Evolutionary conservation across 2,113 vertebrate genomes (phyloP), one percentile per base, ranked within the genome.

Genomic region (Phycodurus eques): DNA sequence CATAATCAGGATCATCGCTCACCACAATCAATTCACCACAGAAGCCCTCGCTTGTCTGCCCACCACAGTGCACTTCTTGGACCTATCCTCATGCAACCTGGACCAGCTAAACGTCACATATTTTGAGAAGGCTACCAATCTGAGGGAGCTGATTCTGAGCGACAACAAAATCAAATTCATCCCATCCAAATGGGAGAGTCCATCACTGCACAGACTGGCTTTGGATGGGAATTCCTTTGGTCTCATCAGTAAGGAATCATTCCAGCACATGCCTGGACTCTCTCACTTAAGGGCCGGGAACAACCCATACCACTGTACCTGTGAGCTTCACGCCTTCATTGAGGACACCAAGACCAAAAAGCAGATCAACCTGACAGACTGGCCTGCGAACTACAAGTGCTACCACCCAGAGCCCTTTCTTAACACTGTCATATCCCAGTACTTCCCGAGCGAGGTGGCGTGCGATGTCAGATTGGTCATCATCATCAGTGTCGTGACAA

Each of bases 101-200:
- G 94, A 95, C 75, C 88, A 92, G 44, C 76, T 95, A 61, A 82
- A 94, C 44, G 85, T 92, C 83, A 15, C 6, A 0, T 96, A 92
- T 68, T 96, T 96, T 43, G 61, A 78, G 20, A 85, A 61, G n/a
- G 90, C 92, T 6, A 80, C 68, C 0, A 67, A 75, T 64, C 86
- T 96, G 3, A 85, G 67, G 31, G 81, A 90, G 59, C 88, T 95
- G 20, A 75, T 88, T 7, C 83, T 95, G 39, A 94, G 88, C 15
- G 93, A 93, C 35, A 96, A 96, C 85, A 95, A 94, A 83, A 94
- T 96, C 78, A 95, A 94, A 75, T 95, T 94, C 80, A 94, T 95
- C 70, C 94, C 94, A 0, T 88, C 89, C 0, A 91, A 81, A 17
- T 95, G 94, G 95, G 69, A 65, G 0, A 93, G 90, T 53, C 85